Evolutionary conservation across 1,140 invertebrate genomes (phyloP), one percentile per base, ranked within the genome.

Genomic region (Babylonia areolata): DNA sequence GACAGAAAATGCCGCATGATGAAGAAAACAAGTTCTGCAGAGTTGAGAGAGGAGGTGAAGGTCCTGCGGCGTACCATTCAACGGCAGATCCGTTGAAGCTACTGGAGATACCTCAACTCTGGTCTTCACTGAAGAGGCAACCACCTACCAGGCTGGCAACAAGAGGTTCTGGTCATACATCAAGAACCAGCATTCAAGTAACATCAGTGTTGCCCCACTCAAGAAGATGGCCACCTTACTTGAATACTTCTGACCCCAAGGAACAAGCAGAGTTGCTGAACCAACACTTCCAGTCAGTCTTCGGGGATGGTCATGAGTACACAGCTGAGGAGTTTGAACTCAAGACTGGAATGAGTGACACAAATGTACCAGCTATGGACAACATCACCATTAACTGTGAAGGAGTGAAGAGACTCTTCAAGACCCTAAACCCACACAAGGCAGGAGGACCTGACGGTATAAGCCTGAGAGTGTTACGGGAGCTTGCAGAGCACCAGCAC

Each of bases 101-200:
- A 85, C 79, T 87, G 85, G 85, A 73, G 58, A 2, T 88, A 86
- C 42, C 80, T 88, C 23, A 84, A 88, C 33, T 23, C 35, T 39
- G n/a, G 69, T 86, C 33, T 80, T 87, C 33, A 82, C 79, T 42
- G 82, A 79, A n/a, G 69, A 84, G 23, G 81, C 81, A 42, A 46
- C 77, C 1, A 58, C 86, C 58, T 20, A 35, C 33, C 51, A 46
- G n/a, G 11, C 42, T 78, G 12, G 71, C 69, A 33, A 33, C 35
- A 78, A 46, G 37, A 84, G 54, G 54, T 87, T 89, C 73, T 87
- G 84, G 84, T 84, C 88, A 28, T 87, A 86, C 42, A 86, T 89
- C 15, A 89, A 89, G 58, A 77, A 87, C 81, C 85, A 86, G 37
- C 80, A 39, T 46, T 33, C 84, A 37, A 58, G 84, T 28, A 77